A percentile compares a stretch with the other conserved stretches of the same genome.
phyloP scores from a whole-genome alignment of 1,140 invertebrate species.

The Gryllus bimaculatus region DNA sequence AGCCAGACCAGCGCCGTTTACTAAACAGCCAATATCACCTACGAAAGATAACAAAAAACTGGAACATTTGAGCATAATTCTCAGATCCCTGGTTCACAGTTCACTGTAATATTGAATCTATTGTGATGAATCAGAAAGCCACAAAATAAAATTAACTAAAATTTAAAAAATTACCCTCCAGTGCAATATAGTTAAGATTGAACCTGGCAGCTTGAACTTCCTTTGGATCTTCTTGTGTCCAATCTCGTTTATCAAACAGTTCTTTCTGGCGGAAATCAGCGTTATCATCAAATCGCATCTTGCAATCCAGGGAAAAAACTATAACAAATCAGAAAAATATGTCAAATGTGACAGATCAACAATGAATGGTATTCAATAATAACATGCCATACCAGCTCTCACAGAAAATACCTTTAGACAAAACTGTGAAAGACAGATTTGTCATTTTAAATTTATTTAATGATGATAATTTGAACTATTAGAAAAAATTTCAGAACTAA shows the following conservation, averaged over 20 bases:
- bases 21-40: slow-evolving; percentile 46
- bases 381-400: too few species aligned
- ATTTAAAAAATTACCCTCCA: slow-evolving; percentile 64
- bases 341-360: neutral
- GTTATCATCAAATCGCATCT: slow-evolving; percentile 93
- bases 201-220: slow-evolving; percentile 88
- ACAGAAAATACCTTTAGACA: too few species aligned
- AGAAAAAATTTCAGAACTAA: too few species aligned
- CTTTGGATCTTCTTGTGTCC: slow-evolving; percentile 84
- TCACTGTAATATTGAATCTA: neutral
- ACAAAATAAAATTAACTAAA: neutral
- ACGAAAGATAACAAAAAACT: slow-evolving; percentile 14
- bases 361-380: too few species aligned
- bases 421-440: too few species aligned
- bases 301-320: slow-evolving; percentile 92
- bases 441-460: too few species aligned
- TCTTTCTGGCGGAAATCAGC: slow-evolving; percentile 90
- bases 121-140: neutral
- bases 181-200: slow-evolving; percentile 92
- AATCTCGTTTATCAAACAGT: slow-evolving; percentile 77
- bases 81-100: too few species aligned
- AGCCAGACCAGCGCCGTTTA: slow-evolving; percentile 95
- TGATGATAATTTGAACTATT: too few species aligned
- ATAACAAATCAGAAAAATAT: slow-evolving; percentile 26
- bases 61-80: too few species aligned